A percentile compares a stretch with the other conserved stretches of the same genome.
phyloP scores from a whole-genome alignment of 92 coral and sea anemone genomes.

The Umimayanthus chanpuru region DNA sequence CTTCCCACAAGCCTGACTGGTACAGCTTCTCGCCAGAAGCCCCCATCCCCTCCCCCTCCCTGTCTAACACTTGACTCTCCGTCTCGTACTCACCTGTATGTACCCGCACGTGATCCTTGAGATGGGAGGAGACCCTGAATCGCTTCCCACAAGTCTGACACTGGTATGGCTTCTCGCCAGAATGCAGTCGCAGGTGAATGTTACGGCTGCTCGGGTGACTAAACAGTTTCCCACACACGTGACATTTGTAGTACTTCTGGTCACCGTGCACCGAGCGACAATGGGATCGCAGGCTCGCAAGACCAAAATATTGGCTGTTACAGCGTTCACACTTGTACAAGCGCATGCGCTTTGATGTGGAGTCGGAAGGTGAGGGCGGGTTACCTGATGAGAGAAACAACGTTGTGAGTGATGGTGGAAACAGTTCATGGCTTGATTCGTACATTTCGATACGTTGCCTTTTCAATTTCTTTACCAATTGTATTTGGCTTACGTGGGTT shows the following conservation, averaged over 20 bases:
- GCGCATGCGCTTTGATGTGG: slow-evolving; percentile 64
- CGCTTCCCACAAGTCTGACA: slow-evolving; percentile 93
- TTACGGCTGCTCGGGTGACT: slow-evolving; percentile 96
- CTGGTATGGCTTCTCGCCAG: slow-evolving; percentile 95
- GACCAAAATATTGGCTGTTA: slow-evolving; percentile 68
- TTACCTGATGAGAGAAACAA: slow-evolving; percentile 9
- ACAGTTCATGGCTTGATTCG: not conserved
- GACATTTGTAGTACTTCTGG: slow-evolving; percentile 92
- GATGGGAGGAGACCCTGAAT: slow-evolving; percentile 94
- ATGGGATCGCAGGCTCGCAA: slow-evolving; percentile 84
- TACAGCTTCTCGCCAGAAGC: slow-evolving; percentile 28
- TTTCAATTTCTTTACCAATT: too few relatives aligned
- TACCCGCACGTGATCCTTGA: slow-evolving; percentile 92
- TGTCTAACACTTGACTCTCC: not conserved
- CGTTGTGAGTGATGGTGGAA: not conserved
- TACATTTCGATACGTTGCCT: not conserved
- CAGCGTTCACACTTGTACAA: slow-evolving; percentile 86
- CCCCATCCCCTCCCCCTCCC: not conserved
- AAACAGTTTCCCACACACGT: slow-evolving; percentile 89
- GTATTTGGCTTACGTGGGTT: too few relatives aligned
- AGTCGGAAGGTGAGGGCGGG: slow-evolving; percentile 10
- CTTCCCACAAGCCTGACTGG: slow-evolving; percentile 62
- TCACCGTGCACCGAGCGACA: slow-evolving; percentile 83
- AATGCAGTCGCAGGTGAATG: slow-evolving; percentile 90
- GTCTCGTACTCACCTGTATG: slow-evolving; percentile 77